Conservation (phyloP, 2,113 vertebrate species). For the Oryzias melastigma region DNA sequence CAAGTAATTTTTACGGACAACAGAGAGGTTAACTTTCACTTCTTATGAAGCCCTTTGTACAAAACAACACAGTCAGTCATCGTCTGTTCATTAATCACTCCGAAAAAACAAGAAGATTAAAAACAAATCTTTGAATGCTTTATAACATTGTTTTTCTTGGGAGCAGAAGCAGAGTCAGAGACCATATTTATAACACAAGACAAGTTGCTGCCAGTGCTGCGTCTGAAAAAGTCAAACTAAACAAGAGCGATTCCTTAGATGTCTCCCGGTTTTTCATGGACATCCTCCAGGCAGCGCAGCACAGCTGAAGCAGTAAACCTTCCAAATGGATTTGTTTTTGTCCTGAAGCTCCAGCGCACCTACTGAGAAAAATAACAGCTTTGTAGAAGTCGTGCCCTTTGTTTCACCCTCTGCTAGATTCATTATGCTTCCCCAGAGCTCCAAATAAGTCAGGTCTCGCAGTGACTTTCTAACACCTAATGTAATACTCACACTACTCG, state of each 20-base stretch:
- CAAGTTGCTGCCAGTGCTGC: conserved; percentile 34
- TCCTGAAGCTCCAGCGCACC: conserved; percentile 43
- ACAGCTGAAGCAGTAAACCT: conserved; percentile 37
- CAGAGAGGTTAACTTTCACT: background rate
- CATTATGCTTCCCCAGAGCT: conserved; percentile 41
- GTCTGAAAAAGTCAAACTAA: conserved; percentile 54
- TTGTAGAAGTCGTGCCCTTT: conserved; percentile 57
- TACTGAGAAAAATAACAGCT: conserved; percentile 61
- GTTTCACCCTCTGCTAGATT: conserved; percentile 60
- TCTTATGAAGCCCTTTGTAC: background rate
- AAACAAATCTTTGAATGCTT: conserved; percentile 21
- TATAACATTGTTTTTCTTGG: conserved; percentile 22
- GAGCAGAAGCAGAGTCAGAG: conserved; percentile 3
- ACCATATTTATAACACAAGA: conserved; percentile 37
- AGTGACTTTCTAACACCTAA: conserved; percentile 34
- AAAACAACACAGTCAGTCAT: background rate
- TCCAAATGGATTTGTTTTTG: conserved; percentile 62
- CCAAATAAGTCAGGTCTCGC: conserved; percentile 20
- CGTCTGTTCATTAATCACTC: conserved; percentile 1
- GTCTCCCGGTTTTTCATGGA: conserved; percentile 59
- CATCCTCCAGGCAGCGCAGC: conserved; percentile 48
- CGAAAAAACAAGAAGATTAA: conserved; percentile 5
- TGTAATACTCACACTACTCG: conserved; percentile 41
- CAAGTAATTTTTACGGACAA: conserved; percentile 32
- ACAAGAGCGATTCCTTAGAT: conserved; percentile 56